phyloP scores from a whole-genome alignment of 1,140 invertebrate genomes.

The Capitella teleta region DNA sequence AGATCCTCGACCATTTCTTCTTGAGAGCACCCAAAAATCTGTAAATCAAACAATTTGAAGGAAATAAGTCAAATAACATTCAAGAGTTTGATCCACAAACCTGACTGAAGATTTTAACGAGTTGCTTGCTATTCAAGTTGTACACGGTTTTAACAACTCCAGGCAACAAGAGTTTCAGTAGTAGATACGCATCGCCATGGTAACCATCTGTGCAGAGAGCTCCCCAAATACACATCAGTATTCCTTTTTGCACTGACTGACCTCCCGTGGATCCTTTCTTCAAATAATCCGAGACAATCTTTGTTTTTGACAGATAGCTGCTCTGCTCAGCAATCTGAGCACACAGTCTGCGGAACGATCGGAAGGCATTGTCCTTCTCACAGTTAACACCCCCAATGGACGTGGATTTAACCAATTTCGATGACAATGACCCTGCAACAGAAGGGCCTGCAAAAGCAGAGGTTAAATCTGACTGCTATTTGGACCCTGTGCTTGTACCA shows the following conservation, averaged over 20 bases:
- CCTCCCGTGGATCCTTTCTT: conserved; percentile 47
- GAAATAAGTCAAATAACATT: background rate
- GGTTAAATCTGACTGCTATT: too few relatives aligned
- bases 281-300: conserved; percentile 59
- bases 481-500: too few relatives aligned
- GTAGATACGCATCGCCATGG: conserved; percentile 64
- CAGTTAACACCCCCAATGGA: too few relatives aligned
- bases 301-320: conserved; percentile 73
- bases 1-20: conserved; percentile 74
- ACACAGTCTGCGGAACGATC: conserved; percentile 66
- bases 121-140: conserved; percentile 82
- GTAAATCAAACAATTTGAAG: conserved; percentile 12
- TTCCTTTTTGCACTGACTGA: conserved; percentile 11
- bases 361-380: conserved; percentile 54
- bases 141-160: conserved; percentile 71
- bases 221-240: background rate
- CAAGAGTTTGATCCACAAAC: conserved; percentile 23
- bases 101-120: conserved; percentile 75
- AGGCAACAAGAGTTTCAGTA: conserved; percentile 74
- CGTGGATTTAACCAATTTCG: too few relatives aligned
- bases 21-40: conserved; percentile 61
- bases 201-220: conserved; percentile 48
- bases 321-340: conserved; percentile 60
- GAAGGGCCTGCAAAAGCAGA: too few relatives aligned
- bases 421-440: too few relatives aligned